These are phyloP conservation scores for Triplophysa yarkandensis DNA, from an alignment of 2,797 vertebrate genomes.

Conservation along the genomic window DNA sequence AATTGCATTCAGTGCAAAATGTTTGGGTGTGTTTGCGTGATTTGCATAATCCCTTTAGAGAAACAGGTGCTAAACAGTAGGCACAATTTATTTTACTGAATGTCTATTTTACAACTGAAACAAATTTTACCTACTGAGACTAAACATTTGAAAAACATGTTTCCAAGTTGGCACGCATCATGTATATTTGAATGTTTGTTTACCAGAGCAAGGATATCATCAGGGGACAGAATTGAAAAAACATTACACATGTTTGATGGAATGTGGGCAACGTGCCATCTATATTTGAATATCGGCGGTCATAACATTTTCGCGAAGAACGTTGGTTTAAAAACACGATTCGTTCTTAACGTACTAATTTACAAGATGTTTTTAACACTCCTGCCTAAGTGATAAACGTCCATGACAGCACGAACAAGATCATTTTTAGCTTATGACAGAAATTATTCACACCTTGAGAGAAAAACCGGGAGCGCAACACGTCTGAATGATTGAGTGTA, in stretches of 20 bases:
- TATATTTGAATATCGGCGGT: too few species aligned
- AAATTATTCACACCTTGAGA: conserved; percentile 38
- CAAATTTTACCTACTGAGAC: not conserved
- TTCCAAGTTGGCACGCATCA: not conserved
- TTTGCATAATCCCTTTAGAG: not conserved
- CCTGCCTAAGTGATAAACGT: conserved; percentile 31
- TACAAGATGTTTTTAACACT: conserved; percentile 23
- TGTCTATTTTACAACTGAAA: not conserved
- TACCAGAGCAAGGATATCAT: not conserved
- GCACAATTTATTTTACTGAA: not conserved
- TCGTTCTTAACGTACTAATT: not conserved
- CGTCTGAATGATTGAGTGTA: conserved; percentile 38
- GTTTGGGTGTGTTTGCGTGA: not conserved
- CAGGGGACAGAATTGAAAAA: not conserved
- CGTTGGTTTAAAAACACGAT: conserved; percentile 2
- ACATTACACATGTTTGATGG: not conserved
- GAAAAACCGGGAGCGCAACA: conserved; percentile 16
- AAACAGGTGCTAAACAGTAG: not conserved
- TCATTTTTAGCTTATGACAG: conserved; percentile 29
- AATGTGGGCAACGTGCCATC: conserved; percentile 4
- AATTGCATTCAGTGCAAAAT: not conserved
- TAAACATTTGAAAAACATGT: not conserved
- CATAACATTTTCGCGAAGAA: not conserved
- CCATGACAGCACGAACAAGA: conserved; percentile 21
- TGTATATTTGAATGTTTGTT: conserved; percentile 5